A percentile compares a stretch with the other conserved stretches of the same genome.
phyloP scores from a whole-genome alignment of 2,113 vertebrate species.

The Leucosticte australis region DNA sequence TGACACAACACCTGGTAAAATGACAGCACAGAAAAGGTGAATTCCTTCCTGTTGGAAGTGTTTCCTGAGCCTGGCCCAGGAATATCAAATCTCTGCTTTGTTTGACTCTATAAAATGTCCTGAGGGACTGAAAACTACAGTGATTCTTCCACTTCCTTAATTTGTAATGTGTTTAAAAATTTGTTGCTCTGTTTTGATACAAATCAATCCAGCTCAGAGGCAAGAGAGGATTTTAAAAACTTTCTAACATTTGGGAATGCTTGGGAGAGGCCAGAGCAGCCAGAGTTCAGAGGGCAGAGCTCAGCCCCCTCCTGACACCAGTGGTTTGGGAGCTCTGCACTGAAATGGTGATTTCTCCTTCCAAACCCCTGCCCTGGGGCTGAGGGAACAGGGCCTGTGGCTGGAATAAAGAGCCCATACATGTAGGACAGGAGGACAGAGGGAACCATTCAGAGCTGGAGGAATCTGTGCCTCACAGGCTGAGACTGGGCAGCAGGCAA shows the following conservation, averaged over 20 bases:
- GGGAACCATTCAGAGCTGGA: slow-evolving; percentile 1
- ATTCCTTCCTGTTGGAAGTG: not conserved
- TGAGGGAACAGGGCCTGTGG: not conserved
- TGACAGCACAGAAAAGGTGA: not conserved
- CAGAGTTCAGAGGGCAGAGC: not conserved
- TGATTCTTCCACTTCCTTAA: not conserved
- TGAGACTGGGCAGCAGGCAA: not conserved
- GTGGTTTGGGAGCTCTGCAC: not conserved
- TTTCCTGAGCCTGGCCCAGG: not conserved
- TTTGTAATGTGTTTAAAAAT: not conserved
- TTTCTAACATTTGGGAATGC: not conserved
- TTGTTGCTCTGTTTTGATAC: not conserved
- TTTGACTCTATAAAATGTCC: not conserved
- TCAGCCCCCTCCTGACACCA: not conserved
- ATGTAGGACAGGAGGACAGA: not conserved
- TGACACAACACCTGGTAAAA: not conserved
- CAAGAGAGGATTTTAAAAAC: not conserved
- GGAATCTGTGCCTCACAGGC: not conserved
- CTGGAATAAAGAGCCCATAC: not conserved
- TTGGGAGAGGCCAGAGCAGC: not conserved
- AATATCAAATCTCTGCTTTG: not conserved
- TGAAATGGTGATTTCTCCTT: not conserved
- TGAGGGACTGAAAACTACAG: not conserved
- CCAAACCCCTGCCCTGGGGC: not conserved
- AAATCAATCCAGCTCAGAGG: not conserved